Evolutionary conservation across 2,797 vertebrate species (phyloP), one percentile per base, ranked within the genome.

Genomic region (Tapera naevia): DNA sequence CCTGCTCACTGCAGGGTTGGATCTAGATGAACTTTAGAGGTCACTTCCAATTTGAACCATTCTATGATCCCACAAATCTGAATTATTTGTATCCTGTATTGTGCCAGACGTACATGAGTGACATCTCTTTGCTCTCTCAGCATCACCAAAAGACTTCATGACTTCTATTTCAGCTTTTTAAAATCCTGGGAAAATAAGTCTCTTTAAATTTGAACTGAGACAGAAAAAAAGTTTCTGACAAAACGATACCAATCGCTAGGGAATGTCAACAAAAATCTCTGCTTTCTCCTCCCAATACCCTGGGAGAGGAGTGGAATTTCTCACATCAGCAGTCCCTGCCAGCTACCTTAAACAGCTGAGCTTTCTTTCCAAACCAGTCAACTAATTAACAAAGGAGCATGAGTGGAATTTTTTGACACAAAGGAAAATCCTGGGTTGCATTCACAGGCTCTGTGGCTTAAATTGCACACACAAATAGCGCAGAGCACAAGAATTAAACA

Each of bases 391-490:
- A 73, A 80, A 73, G 67, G 30, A 35, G 33, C 1, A 0, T 32
- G 67, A 78, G 58, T 24, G 39, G 81, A 85, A 70, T 85, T 90
- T 95, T 91, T 82, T 83, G 48, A 93, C 78, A 89, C 41, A 88
- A 79, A 91, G 94, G 86, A 88, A 67, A 91, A 90, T 35, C 65
- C 45, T 13, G 8, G 32, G 32, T 79, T 91, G 56, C 58, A 33
- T 71, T 86, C 58, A 58, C 33, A 95, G 73, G 70, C 78, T 64
- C 58, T 53, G 35, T 61, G 78, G 32, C 54, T 86, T 62, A 79
- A 84, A 86, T 32, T 17, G 27, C 67, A 60, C 43, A 23, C 19
- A 39, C 51, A 30, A 53, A 57, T 14, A 85, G 60, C 4, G 1
- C 9, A 19, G 12, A 58, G 60, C 25, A 41, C 30, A 90, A 73